phyloP scores from a whole-genome alignment of 2,888 invertebrate genomes.

The Brachynemurus nebulosus region DNA sequence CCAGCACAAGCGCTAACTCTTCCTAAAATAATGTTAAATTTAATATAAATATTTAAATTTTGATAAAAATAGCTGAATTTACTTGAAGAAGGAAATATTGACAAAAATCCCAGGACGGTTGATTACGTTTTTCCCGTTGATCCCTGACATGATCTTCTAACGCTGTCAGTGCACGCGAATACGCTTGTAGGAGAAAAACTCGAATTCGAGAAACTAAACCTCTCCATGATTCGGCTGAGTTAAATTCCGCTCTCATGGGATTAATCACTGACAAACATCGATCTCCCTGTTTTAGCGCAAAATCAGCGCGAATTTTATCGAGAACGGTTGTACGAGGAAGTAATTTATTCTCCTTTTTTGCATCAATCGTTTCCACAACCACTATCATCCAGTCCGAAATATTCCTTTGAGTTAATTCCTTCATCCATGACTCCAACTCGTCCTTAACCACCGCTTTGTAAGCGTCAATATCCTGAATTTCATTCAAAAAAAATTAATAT shows the following conservation, averaged over 20 bases:
- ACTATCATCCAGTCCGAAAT: slow-evolving; percentile 89
- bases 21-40: slow-evolving; percentile 44
- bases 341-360: slow-evolving; percentile 80
- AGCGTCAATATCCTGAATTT: slow-evolving; percentile 71
- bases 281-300: slow-evolving; percentile 76
- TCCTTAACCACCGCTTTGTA: slow-evolving; percentile 82
- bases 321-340: slow-evolving; percentile 83
- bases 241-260: slow-evolving; percentile 77
- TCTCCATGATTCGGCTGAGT: slow-evolving; percentile 83
- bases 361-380: slow-evolving; percentile 82
- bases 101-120: slow-evolving; percentile 87
- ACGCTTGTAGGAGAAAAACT: slow-evolving; percentile 70
- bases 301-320: slow-evolving; percentile 89
- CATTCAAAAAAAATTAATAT: slow-evolving; percentile 6
- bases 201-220: slow-evolving; percentile 71
- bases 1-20: slow-evolving; percentile 86
- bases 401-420: slow-evolving; percentile 56
- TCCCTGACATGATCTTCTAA: slow-evolving; percentile 85
- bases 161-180: slow-evolving; percentile 69
- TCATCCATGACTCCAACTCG: slow-evolving; percentile 80
- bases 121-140: slow-evolving; percentile 79
- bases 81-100: slow-evolving; percentile 88
- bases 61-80: slow-evolving; percentile 18
- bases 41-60: not conserved
- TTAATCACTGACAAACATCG: slow-evolving; percentile 84